Percentiles rank a stretch among this genome's conserved stretches.
These are phyloP conservation scores for Pseudomyrmex flavicornis DNA, from an alignment of 1,140 invertebrate species.

Conservation along the genomic window DNA sequence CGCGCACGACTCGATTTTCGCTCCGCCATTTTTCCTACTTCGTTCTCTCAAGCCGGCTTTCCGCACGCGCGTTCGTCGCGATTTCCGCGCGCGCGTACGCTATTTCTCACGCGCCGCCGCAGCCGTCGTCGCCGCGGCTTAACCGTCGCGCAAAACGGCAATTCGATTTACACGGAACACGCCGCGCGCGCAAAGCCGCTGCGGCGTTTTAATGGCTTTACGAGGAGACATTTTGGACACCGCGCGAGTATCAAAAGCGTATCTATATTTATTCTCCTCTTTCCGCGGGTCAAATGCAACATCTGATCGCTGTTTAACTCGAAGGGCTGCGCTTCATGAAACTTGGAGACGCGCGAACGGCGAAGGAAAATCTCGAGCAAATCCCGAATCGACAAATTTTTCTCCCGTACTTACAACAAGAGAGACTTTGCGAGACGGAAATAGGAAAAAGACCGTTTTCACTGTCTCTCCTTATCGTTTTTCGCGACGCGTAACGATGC, in stretches of 20 bases:
- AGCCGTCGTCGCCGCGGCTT: background rate
- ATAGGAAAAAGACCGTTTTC: no score
- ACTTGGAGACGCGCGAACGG: no score
- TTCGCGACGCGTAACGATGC: no score
- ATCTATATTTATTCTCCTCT: conserved; percentile 18
- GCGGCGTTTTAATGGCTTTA: conserved; percentile 44
- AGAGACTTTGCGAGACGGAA: no score
- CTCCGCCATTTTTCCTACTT: conserved; percentile 25
- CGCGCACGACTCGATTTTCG: conserved; percentile 11
- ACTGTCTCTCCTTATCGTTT: no score
- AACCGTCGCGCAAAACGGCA: conserved; percentile 10
- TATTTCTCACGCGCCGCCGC: conserved; percentile 17
- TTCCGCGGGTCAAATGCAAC: background rate
- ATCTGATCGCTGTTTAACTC: conserved; percentile 19
- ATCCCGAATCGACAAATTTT: no score
- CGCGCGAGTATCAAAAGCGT: background rate
- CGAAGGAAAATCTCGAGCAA: background rate
- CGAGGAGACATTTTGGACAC: conserved; percentile 14
- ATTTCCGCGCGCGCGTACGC: conserved; percentile 42
- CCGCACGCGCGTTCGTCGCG: conserved; percentile 18
- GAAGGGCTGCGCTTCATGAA: background rate
- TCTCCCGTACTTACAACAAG: no score
- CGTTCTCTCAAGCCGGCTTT: conserved; percentile 3
- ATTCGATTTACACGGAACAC: conserved; percentile 52
- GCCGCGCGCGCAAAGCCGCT: conserved; percentile 9